Evolutionary conservation across 2,113 vertebrate species (phyloP).

Genomic region (Alces alces): DNA sequence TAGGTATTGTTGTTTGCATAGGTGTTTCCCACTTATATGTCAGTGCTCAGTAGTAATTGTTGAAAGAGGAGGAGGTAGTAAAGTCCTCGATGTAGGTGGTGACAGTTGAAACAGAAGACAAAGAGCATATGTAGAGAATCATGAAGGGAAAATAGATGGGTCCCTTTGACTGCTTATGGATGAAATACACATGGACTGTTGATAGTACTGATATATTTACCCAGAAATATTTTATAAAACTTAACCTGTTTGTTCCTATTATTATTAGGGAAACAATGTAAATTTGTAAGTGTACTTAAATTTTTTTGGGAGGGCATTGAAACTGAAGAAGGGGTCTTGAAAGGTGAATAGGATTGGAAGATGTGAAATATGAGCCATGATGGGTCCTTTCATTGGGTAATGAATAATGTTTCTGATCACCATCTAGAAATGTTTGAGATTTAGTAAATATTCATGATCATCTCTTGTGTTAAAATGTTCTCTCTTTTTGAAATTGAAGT

Average conservation of each 20-base stretch:
- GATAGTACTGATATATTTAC: not conserved
- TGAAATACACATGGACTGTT: not conserved
- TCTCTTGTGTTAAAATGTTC: not conserved
- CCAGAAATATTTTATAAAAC: slow-evolving; percentile 34
- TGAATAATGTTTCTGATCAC: slow-evolving; percentile 30
- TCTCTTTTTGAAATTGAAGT: not conserved
- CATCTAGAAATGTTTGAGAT: not conserved
- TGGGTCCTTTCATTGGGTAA: not conserved
- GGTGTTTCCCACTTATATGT: not conserved
- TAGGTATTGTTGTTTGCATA: not conserved
- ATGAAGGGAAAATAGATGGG: not conserved
- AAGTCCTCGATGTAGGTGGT: not conserved
- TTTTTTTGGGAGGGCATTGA: not conserved
- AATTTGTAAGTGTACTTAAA: not conserved
- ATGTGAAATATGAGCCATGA: not conserved
- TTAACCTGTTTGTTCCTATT: not conserved
- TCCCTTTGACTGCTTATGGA: not conserved
- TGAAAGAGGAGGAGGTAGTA: not conserved
- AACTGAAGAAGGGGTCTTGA: not conserved
- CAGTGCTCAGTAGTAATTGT: not conserved
- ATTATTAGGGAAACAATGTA: not conserved
- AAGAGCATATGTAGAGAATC: not conserved
- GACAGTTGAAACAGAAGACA: not conserved
- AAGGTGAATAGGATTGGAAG: not conserved
- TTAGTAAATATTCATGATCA: not conserved